Base-by-base conservation (phyloP, 2,113 vertebrate genomes). In the Noctilio leporinus region DNA sequence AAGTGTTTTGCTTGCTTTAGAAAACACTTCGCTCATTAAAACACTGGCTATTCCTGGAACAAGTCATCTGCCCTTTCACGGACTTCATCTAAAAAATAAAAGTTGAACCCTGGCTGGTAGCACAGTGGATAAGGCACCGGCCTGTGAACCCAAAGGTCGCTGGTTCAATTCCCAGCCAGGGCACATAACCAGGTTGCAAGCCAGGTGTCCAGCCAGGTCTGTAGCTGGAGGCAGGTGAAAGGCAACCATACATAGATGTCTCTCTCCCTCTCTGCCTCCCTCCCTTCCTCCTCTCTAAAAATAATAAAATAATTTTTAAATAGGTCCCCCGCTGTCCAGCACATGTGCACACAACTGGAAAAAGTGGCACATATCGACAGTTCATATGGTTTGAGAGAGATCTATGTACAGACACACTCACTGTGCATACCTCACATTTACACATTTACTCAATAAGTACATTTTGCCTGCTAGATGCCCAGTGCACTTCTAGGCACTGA, bases 1-100 rank as follows among this genome's bases (percentile, higher is more conserved):
- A 80, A 22, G 59, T 87, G 72, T 82, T 90, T 72, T 40, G 55
- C 40, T 72, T 40, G 55, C 40, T 95, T 93, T 77, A 30, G n/a
- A 93, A 96, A 95, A 59, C 57, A 89, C 64, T 77, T 91, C 82
- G 33, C 76, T 95, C 24, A 28, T 85, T 64, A 81, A 8, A 11
- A 28, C 57, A 28, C 62, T 94, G 17, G 38, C 33, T 76, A 43
- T 89, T 55, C 65, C 53, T 49, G 49, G 12, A 95, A 67, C 30
- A 87, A 93, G 62, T 86, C 72, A 88, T 80, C 17, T 95, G 67
- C 24, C 70, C 35, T 95, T 72, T 85, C 55, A 28, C 78, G 43
- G 38, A 70, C 17, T 8, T 95, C 49, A 82, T 43, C n/a, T 55
- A 75, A 30, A 45, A 92, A 92, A 92, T 85, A 93, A 59, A 40